Evolutionary conservation across 2,797 vertebrate species (phyloP).

Genomic region (Diceros bicornis): DNA sequence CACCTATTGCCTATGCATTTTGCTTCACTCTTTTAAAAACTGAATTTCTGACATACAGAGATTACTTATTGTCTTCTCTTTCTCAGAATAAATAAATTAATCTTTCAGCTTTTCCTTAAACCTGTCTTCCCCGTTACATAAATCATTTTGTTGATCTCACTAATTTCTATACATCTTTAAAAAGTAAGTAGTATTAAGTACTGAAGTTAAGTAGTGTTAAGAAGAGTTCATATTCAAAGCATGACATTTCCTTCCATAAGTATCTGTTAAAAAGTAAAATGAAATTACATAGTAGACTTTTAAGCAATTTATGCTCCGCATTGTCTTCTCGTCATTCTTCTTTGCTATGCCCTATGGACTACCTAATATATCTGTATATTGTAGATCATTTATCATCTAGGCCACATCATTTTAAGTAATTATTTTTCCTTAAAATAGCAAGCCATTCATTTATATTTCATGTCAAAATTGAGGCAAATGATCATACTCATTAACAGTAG

Average conservation of each 20-base stretch:
- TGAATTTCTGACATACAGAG: background rate
- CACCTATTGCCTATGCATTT: background rate
- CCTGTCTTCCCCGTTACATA: background rate
- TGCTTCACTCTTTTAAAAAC: background rate
- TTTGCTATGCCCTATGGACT: background rate
- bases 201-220: background rate
- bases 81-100: background rate
- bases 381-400: background rate
- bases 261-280: background rate
- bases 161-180: background rate
- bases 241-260: background rate
- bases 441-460: background rate
- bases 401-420: background rate
- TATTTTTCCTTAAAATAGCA: background rate
- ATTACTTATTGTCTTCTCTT: background rate
- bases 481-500: background rate
- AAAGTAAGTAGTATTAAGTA: background rate
- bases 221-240: background rate
- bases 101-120: background rate
- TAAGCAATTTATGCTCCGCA: background rate
- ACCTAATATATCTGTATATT: background rate
- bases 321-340: background rate
- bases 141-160: background rate
- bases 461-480: background rate
- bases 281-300: background rate